These are phyloP conservation scores for Habrosyne pyritoides DNA, from an alignment of 2,888 invertebrate genomes.

Conservation along the genomic window DNA sequence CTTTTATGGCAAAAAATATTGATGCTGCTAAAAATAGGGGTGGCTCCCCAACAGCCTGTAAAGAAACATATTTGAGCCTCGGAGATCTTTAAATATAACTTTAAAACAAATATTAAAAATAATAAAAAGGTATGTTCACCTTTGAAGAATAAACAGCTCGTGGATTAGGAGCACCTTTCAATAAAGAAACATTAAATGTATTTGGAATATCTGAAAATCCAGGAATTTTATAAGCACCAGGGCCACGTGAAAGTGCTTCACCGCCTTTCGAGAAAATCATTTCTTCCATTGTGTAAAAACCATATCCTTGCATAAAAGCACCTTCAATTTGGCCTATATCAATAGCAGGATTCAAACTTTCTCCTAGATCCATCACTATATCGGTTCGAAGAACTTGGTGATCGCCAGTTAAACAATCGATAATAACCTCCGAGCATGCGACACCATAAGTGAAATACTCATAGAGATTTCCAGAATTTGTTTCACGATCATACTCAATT, in stretches of 20 bases:
- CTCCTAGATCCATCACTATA: conserved; percentile 95
- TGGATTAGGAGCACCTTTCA: conserved; percentile 91
- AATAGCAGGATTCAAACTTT: conserved; percentile 94
- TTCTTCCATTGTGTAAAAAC: conserved; percentile 92
- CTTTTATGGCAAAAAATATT: conserved; percentile 94
- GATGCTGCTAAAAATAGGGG: conserved; percentile 94
- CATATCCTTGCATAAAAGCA: conserved; percentile 94
- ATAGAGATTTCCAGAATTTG: conserved; percentile 86
- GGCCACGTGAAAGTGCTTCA: conserved; percentile 88
- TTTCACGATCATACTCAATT: conserved; percentile 85
- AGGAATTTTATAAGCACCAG: conserved; percentile 94
- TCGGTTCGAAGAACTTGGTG: conserved; percentile 92
- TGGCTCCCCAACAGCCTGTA: conserved; percentile 96
- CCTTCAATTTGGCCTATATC: conserved; percentile 97
- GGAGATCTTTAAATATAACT: background rate
- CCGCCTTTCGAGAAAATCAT: conserved; percentile 90
- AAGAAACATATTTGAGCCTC: conserved; percentile 20
- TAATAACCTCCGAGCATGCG: conserved; percentile 92
- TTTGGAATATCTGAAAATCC: conserved; percentile 92
- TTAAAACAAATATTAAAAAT: background rate
- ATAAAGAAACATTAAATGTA: conserved; percentile 91
- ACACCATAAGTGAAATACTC: conserved; percentile 92
- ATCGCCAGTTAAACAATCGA: conserved; percentile 94
- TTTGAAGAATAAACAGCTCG: conserved; percentile 95
- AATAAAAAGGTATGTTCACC: conserved; percentile 77